Evolutionary conservation across 2,888 invertebrate genomes (phyloP).

Genomic region (Campoletis raptor): DNA sequence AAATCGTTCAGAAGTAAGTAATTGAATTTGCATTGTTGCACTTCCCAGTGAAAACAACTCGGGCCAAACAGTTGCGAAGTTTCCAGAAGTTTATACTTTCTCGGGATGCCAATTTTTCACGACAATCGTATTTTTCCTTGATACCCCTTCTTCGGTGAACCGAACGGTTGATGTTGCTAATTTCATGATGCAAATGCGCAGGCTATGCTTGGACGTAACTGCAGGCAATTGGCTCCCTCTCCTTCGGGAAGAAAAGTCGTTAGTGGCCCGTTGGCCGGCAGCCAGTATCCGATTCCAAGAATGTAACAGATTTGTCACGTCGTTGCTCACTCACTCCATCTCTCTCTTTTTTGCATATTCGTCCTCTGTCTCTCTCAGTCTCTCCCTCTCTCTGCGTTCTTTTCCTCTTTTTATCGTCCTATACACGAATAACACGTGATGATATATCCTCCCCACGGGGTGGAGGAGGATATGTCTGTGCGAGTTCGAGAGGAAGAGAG

Average conservation of each 20-base stretch:
- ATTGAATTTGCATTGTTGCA: slow-evolving; percentile 30
- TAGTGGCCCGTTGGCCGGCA: slow-evolving; percentile 78
- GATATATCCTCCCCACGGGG: slow-evolving; percentile 25
- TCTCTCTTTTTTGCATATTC: not conserved
- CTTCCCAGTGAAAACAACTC: not conserved
- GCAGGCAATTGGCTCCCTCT: slow-evolving; percentile 69
- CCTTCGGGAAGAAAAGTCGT: slow-evolving; percentile 81
- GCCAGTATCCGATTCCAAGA: slow-evolving; percentile 82
- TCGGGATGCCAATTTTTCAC: slow-evolving; percentile 17
- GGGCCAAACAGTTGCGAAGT: not conserved
- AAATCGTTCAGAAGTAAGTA: slow-evolving; percentile 13
- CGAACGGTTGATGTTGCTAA: slow-evolving; percentile 28
- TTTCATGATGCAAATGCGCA: slow-evolving; percentile 35
- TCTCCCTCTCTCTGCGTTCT: not conserved
- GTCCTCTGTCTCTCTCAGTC: not conserved
- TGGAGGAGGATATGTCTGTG: slow-evolving; percentile 39
- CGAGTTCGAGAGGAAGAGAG: slow-evolving; percentile 63
- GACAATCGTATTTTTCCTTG: not conserved
- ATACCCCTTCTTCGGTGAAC: not conserved
- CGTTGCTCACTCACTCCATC: slow-evolving; percentile 58
- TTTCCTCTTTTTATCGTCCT: not conserved
- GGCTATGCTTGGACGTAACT: slow-evolving; percentile 48
- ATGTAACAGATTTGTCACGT: slow-evolving; percentile 82
- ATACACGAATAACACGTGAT: slow-evolving; percentile 38
- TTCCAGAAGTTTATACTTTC: not conserved